phyloP scores from a whole-genome alignment of 2,113 vertebrate species.

The Strigops habroptila region DNA sequence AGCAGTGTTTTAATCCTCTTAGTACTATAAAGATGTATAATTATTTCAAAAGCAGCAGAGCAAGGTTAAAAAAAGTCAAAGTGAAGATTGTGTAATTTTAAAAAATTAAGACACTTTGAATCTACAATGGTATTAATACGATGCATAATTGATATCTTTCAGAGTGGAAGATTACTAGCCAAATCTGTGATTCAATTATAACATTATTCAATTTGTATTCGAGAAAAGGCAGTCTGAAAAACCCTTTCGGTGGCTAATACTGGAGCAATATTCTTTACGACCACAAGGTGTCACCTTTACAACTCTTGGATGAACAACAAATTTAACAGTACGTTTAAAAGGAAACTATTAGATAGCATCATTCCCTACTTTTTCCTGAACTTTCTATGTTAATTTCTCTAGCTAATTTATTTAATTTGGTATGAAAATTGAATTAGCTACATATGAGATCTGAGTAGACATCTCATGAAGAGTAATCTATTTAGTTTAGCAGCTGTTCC shows the following conservation, averaged over 20 bases:
- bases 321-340: not conserved
- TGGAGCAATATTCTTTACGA: not conserved
- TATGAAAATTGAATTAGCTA: not conserved
- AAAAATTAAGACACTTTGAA: not conserved
- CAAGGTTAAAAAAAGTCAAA: not conserved
- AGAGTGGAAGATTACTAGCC: not conserved
- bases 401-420: not conserved
- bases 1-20: not conserved
- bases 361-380: not conserved
- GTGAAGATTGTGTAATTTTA: not conserved
- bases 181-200: not conserved
- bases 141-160: not conserved
- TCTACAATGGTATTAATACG: not conserved
- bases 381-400: not conserved
- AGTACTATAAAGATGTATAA: not conserved
- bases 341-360: not conserved
- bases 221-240: not conserved
- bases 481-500: not conserved
- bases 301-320: not conserved
- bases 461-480: not conserved
- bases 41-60: not conserved
- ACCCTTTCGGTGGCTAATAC: not conserved
- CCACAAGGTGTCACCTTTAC: constrained; percentile 63
- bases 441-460: not conserved
- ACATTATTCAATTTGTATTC: not conserved